These are phyloP conservation scores for Epistrophe grossulariae DNA, from an alignment of 2,888 invertebrate species.

Conservation along the genomic window DNA sequence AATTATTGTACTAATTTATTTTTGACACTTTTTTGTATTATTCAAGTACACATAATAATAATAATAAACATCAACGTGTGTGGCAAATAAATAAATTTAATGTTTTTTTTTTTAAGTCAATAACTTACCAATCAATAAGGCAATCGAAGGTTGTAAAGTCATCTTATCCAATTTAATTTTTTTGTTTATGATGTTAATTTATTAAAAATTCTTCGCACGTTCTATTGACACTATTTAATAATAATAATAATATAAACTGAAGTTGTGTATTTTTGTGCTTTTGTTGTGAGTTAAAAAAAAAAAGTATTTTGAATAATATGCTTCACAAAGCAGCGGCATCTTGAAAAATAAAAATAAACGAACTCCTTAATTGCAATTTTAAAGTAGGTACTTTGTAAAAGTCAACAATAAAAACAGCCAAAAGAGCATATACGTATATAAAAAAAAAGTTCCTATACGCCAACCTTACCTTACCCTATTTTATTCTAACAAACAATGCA, in stretches of 20 bases:
- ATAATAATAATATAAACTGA: too few relatives aligned
- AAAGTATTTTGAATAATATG: background rate
- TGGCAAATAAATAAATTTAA: slow-evolving; percentile 21
- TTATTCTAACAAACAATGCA: slow-evolving; percentile 37
- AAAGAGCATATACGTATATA: slow-evolving; percentile 48
- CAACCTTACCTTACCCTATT: background rate
- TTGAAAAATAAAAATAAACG: background rate
- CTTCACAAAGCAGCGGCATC: background rate
- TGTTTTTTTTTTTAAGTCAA: slow-evolving; percentile 29
- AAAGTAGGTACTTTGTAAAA: slow-evolving; percentile 11
- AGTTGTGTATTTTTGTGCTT: slow-evolving; percentile 1
- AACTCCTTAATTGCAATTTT: slow-evolving; percentile 5
- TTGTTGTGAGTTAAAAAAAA: background rate
- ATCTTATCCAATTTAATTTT: slow-evolving; percentile 51
- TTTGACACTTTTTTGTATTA: slow-evolving; percentile 3
- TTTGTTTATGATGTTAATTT: slow-evolving; percentile 31
- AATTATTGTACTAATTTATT: slow-evolving; percentile 25
- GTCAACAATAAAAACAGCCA: slow-evolving; percentile 44
- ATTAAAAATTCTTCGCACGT: slow-evolving; percentile 35
- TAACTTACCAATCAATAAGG: slow-evolving; percentile 72
- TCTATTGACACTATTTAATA: slow-evolving; percentile 10
- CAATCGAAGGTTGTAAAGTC: slow-evolving; percentile 69
- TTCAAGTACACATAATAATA: background rate
- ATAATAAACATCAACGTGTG: slow-evolving; percentile 34
- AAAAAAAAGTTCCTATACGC: background rate